A percentile compares a stretch with the other conserved stretches of the same genome.
Evolutionary conservation across 2,113 vertebrate genomes (phyloP).

Genomic region (Rhizomys pruinosus): DNA sequence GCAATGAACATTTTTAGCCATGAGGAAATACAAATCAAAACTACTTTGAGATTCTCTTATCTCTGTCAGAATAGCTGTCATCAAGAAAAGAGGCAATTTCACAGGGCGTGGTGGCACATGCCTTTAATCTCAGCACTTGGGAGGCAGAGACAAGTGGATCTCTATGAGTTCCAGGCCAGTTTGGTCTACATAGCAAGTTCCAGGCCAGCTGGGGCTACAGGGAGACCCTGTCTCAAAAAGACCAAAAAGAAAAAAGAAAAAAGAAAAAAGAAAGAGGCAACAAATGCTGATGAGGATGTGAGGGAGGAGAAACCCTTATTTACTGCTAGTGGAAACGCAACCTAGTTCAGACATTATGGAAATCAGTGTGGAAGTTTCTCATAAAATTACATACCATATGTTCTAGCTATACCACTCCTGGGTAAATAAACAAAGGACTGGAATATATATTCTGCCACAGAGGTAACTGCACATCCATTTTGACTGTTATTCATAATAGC

Average conservation of each 20-base stretch:
- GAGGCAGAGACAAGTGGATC: no score
- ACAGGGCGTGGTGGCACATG: no score
- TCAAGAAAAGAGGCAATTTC: background rate
- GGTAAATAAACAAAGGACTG: background rate
- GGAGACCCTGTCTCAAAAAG: no score
- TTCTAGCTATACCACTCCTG: background rate
- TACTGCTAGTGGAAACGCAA: background rate
- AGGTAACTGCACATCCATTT: background rate
- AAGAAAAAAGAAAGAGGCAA: no score
- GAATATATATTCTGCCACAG: background rate
- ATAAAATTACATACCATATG: background rate
- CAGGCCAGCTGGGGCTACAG: no score
- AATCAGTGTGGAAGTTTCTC: background rate
- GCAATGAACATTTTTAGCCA: background rate
- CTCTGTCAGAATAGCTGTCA: background rate
- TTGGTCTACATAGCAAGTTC: no score
- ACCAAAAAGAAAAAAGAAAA: no score
- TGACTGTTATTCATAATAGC: background rate
- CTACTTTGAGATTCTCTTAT: background rate
- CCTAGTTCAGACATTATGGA: background rate
- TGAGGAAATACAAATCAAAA: background rate
- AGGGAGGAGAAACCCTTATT: background rate
- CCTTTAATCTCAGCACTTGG: no score
- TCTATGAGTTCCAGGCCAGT: no score
- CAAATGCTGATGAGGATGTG: background rate